These are phyloP conservation scores for Chlorodrepanis virens DNA, from an alignment of 2,113 vertebrate genomes.

Conservation along the genomic window DNA sequence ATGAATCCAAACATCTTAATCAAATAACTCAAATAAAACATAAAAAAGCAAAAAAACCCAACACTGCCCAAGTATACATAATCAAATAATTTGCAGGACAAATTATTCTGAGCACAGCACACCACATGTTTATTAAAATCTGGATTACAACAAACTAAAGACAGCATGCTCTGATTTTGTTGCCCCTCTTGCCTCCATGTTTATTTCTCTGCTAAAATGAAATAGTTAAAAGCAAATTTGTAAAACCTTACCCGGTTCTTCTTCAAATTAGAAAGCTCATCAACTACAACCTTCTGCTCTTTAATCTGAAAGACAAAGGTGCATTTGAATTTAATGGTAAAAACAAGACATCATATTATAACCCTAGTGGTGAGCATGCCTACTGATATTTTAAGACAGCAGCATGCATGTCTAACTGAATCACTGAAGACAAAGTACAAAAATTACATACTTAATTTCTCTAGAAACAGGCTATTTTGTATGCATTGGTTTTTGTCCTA, in stretches of 20 bases:
- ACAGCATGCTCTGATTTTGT: background rate
- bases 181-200: background rate
- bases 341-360: background rate
- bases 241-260: conserved; percentile 83
- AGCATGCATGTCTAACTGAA: background rate
- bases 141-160: background rate
- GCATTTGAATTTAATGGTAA: background rate
- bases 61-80: background rate
- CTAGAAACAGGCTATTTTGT: background rate
- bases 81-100: background rate
- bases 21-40: background rate
- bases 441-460: background rate
- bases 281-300: conserved; percentile 88
- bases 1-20: background rate
- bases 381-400: background rate
- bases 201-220: background rate
- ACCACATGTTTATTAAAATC: background rate
- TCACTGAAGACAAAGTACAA: background rate
- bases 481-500: background rate
- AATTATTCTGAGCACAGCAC: background rate
- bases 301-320: conserved; percentile 79
- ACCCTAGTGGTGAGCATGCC: background rate
- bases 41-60: background rate
- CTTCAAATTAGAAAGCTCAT: conserved; percentile 94
- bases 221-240: background rate